Evolutionary conservation across 2,113 vertebrate genomes (phyloP).

Genomic region (Formicarius rufipectus): DNA sequence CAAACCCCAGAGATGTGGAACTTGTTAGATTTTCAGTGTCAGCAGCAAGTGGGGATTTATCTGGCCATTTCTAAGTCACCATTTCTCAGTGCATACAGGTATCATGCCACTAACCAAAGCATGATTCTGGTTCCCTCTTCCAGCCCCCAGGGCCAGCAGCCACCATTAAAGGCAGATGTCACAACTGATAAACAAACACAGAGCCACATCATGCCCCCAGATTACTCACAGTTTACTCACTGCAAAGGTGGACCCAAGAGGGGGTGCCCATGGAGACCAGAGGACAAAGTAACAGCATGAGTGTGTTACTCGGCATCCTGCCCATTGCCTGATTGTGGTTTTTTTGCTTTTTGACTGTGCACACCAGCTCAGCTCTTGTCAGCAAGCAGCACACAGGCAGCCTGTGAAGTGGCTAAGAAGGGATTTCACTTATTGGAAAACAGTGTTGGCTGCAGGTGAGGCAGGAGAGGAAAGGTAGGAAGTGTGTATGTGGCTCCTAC

Average conservation of each 20-base stretch:
- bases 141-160: background rate
- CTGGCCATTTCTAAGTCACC: background rate
- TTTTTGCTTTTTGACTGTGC: background rate
- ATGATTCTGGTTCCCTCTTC: background rate
- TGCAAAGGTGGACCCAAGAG: background rate
- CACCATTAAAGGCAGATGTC: background rate
- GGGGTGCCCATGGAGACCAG: background rate
- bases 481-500: conserved; percentile 5
- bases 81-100: background rate
- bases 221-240: background rate
- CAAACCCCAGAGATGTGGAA: background rate
- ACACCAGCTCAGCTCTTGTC: background rate
- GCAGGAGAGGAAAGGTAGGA: conserved; percentile 10
- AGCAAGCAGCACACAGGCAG: background rate
- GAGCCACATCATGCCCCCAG: background rate
- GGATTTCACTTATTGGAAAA: background rate
- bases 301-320: background rate
- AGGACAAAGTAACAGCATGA: background rate
- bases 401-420: background rate
- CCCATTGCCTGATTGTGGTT: background rate
- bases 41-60: background rate
- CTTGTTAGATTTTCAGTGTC: background rate
- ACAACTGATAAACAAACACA: background rate
- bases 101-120: background rate
- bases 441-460: background rate